Conservation (phyloP, 2,888 invertebrate species). For the Limnephilus marmoratus region DNA sequence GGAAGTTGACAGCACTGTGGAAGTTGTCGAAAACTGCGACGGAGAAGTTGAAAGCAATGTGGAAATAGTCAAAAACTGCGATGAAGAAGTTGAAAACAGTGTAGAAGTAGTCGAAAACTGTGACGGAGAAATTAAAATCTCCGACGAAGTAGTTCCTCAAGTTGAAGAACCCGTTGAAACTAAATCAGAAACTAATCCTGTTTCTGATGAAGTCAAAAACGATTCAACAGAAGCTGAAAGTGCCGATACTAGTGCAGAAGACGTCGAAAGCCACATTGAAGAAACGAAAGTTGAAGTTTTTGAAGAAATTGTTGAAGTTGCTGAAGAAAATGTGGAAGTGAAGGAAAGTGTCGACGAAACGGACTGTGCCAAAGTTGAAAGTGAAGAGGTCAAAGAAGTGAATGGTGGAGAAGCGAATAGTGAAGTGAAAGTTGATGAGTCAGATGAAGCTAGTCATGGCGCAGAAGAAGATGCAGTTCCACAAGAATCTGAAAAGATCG, state of each 20-base stretch:
- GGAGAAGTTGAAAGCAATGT: neutral
- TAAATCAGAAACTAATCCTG: neutral
- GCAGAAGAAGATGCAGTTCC: neutral
- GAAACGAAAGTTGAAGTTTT: neutral
- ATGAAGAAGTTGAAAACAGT: neutral
- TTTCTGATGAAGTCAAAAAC: neutral
- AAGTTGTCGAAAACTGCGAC: neutral
- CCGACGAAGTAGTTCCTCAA: neutral
- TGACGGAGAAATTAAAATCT: neutral
- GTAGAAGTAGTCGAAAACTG: neutral
- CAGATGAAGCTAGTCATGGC: neutral
- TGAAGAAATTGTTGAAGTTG: neutral
- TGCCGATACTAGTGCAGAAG: neutral
- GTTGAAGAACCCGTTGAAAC: neutral
- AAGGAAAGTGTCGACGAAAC: conserved; percentile 8
- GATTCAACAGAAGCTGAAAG: neutral
- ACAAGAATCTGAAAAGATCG: neutral
- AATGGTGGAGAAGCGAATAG: neutral
- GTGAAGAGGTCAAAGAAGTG: neutral
- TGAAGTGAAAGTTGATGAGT: conserved; percentile 11
- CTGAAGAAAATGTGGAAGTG: neutral
- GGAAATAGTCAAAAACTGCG: neutral
- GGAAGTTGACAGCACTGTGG: neutral
- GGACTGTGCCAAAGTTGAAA: neutral
- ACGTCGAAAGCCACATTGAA: neutral